A percentile compares a stretch with the other conserved stretches of the same genome.
phyloP scores from a whole-genome alignment of 1,140 invertebrate species.

The Drosophila albomicans region DNA sequence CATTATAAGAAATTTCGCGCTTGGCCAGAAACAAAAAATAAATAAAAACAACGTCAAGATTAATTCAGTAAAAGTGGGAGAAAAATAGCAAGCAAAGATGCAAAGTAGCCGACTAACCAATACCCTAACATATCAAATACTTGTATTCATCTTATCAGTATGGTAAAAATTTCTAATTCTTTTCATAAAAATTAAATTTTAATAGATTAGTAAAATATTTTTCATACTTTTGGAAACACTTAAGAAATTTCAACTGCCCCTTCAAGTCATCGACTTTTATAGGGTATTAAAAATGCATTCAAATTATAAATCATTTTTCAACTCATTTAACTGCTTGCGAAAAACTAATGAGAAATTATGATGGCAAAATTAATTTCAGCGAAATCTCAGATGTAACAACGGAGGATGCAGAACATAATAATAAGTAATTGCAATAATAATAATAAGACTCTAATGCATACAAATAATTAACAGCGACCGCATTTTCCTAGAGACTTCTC shows the following conservation, averaged over 20 bases:
- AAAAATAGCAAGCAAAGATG: background rate
- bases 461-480: slow-evolving; percentile 10
- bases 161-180: too few species aligned
- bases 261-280: background rate
- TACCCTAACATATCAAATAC: background rate
- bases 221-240: background rate
- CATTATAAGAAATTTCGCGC: slow-evolving; percentile 42
- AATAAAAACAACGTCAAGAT: slow-evolving; percentile 18
- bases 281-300: slow-evolving; percentile 36
- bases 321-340: slow-evolving; percentile 71
- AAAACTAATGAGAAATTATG: slow-evolving; percentile 70
- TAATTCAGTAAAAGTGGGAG: background rate
- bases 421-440: slow-evolving; percentile 28
- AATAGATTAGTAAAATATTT: background rate
- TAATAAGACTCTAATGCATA: slow-evolving; percentile 21
- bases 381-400: slow-evolving; percentile 15
- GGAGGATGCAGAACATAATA: slow-evolving; percentile 15
- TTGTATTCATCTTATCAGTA: too few species aligned
- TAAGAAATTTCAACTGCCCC: background rate
- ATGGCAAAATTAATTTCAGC: slow-evolving; percentile 71
- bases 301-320: slow-evolving; percentile 75
- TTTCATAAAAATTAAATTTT: too few species aligned
- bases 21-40: slow-evolving; percentile 31
- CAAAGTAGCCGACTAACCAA: background rate
- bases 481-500: slow-evolving; percentile 1